These are phyloP conservation scores for Todus mexicanus DNA, from an alignment of 2,797 vertebrate genomes.

Conservation along the genomic window DNA sequence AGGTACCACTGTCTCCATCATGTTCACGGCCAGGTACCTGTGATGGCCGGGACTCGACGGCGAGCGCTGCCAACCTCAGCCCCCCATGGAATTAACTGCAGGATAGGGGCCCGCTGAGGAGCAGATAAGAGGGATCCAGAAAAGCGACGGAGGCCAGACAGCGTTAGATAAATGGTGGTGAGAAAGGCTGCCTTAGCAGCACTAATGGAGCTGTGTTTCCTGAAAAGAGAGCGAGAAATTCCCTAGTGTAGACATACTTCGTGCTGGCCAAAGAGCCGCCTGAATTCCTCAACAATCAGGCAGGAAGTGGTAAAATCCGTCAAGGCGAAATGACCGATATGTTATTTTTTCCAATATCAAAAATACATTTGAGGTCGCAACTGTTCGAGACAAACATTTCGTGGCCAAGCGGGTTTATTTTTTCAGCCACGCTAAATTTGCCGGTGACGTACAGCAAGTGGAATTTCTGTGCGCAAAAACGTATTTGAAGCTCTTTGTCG, in stretches of 20 bases:
- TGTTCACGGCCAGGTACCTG: not conserved
- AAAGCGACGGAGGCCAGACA: not conserved
- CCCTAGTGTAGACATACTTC: not conserved
- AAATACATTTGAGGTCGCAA: not conserved
- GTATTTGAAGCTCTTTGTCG: not conserved
- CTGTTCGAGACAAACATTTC: not conserved
- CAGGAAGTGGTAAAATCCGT: constrained; percentile 35
- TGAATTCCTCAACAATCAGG: constrained; percentile 33
- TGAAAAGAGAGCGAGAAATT: constrained; percentile 36
- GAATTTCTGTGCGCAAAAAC: constrained; percentile 1
- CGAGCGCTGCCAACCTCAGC: not conserved
- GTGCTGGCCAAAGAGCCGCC: not conserved
- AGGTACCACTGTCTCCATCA: not conserved
- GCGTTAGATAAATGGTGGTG: constrained; percentile 2
- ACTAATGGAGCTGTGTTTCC: not conserved
- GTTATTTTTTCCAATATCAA: constrained; percentile 14
- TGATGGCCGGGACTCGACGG: not conserved
- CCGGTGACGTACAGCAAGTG: not conserved
- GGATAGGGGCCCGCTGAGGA: not conserved
- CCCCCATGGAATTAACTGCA: not conserved
- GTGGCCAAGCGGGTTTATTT: not conserved
- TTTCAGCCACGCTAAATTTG: not conserved
- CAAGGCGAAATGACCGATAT: not conserved
- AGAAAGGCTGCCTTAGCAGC: not conserved
- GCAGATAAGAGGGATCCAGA: not conserved